These are phyloP conservation scores for Tragulus kanchil DNA, from an alignment of 2,113 vertebrate species.

Conservation along the genomic window DNA sequence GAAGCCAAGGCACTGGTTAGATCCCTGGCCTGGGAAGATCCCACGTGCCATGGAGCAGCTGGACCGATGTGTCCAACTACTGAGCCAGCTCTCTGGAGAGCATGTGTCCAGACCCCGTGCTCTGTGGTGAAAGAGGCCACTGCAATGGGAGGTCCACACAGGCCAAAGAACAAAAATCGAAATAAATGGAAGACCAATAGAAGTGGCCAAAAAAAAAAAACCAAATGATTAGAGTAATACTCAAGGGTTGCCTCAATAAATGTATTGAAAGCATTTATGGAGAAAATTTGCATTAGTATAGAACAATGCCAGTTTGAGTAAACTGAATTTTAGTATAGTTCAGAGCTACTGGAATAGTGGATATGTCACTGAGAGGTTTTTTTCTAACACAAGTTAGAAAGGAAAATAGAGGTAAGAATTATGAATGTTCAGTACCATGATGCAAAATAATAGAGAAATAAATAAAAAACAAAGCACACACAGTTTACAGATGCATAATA, in stretches of 20 bases:
- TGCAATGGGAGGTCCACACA: no score
- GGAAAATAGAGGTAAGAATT: background rate
- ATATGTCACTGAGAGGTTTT: background rate
- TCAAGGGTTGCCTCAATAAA: background rate
- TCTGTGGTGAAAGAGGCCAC: no score
- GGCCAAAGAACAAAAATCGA: no score
- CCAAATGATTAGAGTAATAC: background rate
- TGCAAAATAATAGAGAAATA: background rate
- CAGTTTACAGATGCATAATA: background rate
- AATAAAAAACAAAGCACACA: background rate
- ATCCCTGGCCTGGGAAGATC: no score
- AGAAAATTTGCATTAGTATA: background rate
- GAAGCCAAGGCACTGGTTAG: no score
- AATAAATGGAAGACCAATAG: no score
- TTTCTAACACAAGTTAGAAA: background rate
- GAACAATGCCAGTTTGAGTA: background rate
- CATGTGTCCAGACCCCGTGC: no score
- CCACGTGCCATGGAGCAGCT: no score
- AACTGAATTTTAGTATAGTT: background rate
- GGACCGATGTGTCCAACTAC: no score
- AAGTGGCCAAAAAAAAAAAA: no score
- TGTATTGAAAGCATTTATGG: background rate
- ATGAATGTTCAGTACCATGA: background rate
- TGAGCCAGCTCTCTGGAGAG: no score
- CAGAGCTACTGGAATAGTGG: background rate